Percentiles rank a stretch among this genome's conserved stretches.
These are phyloP conservation scores for Ammodramus savannarum DNA, from an alignment of 2,113 vertebrate species.

Conservation along the genomic window DNA sequence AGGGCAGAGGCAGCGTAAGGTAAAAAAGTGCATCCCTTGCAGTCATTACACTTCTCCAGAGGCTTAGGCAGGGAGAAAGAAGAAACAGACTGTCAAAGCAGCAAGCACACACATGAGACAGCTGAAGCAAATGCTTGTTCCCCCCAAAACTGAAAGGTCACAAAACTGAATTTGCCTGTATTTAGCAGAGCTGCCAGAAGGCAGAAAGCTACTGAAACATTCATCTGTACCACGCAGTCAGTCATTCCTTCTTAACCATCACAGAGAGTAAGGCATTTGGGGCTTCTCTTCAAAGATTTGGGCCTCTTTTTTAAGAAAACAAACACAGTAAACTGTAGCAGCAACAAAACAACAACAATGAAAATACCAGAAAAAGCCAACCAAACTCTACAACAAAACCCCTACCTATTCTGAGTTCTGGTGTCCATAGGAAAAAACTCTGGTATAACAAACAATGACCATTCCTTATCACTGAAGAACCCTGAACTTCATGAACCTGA, in stretches of 20 bases:
- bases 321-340: not conserved
- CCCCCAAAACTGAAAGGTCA: not conserved
- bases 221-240: not conserved
- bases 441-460: not conserved
- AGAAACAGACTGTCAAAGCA: constrained; percentile 27
- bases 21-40: not conserved
- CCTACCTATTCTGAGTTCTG: not conserved
- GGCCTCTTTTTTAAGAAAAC: not conserved
- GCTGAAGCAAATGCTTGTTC: not conserved
- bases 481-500: not conserved
- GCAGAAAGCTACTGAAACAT: not conserved
- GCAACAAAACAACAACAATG: not conserved
- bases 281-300: not conserved
- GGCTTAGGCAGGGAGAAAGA: constrained; percentile 38
- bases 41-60: constrained; percentile 22
- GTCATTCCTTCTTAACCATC: not conserved
- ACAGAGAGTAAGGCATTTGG: not conserved
- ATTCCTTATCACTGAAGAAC: not conserved
- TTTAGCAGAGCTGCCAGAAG: not conserved
- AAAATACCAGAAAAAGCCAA: not conserved
- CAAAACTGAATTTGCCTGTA: not conserved
- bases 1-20: not conserved
- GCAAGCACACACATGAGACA: not conserved
- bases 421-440: not conserved
- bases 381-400: not conserved